Conservation (phyloP, 2,888 invertebrate species). For the Diogma glabrata region DNA sequence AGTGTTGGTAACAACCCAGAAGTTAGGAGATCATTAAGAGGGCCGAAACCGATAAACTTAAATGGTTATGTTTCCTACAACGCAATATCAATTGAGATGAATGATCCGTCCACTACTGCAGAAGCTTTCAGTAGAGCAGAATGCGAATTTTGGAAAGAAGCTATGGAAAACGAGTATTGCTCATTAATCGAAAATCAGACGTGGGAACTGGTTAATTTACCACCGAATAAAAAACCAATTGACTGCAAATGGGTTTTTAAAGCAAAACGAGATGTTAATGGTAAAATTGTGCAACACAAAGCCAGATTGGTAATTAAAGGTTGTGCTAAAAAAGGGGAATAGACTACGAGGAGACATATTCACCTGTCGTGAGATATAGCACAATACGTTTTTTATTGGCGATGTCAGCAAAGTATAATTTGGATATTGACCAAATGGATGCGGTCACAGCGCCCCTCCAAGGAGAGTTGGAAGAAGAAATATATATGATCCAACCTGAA, state of each 20-base stretch:
- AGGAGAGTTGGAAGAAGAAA: too few relatives aligned
- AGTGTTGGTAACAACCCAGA: background rate
- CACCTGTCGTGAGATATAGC: too few relatives aligned
- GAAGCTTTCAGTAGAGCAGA: background rate
- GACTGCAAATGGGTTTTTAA: background rate
- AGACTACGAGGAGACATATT: too few relatives aligned
- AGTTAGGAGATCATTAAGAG: slow-evolving; percentile 1
- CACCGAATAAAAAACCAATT: background rate
- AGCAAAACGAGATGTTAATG: background rate
- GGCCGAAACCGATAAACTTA: background rate
- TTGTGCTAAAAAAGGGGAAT: too few relatives aligned
- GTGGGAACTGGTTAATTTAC: too few relatives aligned
- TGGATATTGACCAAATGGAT: too few relatives aligned
- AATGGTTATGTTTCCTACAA: slow-evolving; percentile 4
- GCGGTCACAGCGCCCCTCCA: too few relatives aligned
- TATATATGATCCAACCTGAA: too few relatives aligned
- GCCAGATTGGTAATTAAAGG: too few relatives aligned
- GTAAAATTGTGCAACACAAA: background rate
- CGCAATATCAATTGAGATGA: background rate
- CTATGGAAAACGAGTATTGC: background rate
- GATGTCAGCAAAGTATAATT: too few relatives aligned
- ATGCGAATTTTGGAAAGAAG: background rate
- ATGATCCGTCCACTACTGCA: background rate
- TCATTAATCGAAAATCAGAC: too few relatives aligned
- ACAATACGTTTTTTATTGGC: too few relatives aligned